A percentile compares a stretch with the other conserved stretches of the same genome.
Conservation (phyloP, 1,140 invertebrate genomes). For the Venturia canescens region DNA sequence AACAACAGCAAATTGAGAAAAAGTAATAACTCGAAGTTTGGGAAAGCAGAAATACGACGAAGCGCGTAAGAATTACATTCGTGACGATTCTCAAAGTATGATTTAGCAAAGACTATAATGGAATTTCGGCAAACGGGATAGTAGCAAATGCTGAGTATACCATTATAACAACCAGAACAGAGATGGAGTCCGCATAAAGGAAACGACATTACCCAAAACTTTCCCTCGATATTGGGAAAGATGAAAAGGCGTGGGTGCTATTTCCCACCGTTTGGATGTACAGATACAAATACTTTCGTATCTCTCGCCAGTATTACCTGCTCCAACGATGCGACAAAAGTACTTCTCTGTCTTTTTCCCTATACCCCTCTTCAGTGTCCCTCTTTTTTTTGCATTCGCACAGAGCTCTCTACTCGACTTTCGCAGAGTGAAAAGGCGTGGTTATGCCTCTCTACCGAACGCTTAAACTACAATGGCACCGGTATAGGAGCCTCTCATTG, state of each 20-base stretch:
- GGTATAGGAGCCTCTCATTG: conserved; percentile 41
- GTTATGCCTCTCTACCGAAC: conserved; percentile 16
- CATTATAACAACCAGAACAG: background rate
- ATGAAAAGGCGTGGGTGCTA: conserved; percentile 19
- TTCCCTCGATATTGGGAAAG: conserved; percentile 26
- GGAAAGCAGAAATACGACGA: too few relatives aligned
- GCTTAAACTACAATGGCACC: conserved; percentile 31
- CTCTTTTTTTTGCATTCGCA: background rate
- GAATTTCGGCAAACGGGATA: conserved; percentile 2
- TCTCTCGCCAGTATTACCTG: background rate
- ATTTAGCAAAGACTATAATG: background rate
- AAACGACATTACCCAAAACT: conserved; percentile 7
- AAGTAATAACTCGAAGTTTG: background rate
- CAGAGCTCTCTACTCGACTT: background rate
- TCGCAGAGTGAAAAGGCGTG: background rate
- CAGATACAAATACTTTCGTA: background rate
- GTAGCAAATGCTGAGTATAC: background rate
- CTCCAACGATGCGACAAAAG: background rate
- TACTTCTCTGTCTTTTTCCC: background rate
- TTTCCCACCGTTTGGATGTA: conserved; percentile 8
- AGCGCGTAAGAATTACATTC: background rate
- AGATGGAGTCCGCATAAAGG: background rate
- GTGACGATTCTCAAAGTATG: background rate
- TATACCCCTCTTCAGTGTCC: background rate
- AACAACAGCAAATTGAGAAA: background rate